These are phyloP conservation scores for Amorpha juglandis DNA, from an alignment of 2,888 invertebrate genomes.

Conservation along the genomic window DNA sequence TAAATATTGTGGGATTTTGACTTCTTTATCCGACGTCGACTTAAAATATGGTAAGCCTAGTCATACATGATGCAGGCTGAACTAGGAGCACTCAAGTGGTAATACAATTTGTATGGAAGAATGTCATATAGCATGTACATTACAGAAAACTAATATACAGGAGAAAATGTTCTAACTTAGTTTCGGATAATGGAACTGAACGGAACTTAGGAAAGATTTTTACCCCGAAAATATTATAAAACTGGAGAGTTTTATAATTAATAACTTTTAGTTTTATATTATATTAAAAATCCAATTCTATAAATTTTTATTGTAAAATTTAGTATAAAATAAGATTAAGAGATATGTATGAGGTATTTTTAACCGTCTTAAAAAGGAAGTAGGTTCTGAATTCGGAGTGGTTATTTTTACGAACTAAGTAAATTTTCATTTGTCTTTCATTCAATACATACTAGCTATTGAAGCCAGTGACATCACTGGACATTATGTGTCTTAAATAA, in stretches of 20 bases:
- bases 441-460: too few relatives aligned
- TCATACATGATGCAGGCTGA: background rate
- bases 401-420: too few relatives aligned
- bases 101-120: slow-evolving; percentile 15
- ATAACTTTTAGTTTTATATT: too few relatives aligned
- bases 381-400: too few relatives aligned
- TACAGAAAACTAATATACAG: background rate
- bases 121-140: background rate
- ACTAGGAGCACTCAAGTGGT: background rate
- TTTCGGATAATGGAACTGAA: background rate
- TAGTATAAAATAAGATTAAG: too few relatives aligned
- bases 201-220: background rate
- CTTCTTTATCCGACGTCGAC: background rate
- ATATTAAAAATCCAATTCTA: too few relatives aligned
- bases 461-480: too few relatives aligned
- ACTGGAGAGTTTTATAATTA: background rate
- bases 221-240: background rate
- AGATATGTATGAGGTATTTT: too few relatives aligned
- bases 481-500: too few relatives aligned
- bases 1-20: background rate
- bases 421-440: too few relatives aligned
- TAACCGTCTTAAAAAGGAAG: too few relatives aligned
- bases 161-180: background rate
- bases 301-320: too few relatives aligned
- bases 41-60: background rate